Conservation (phyloP, 2,888 invertebrate species). For the Dioctria rufipes region DNA sequence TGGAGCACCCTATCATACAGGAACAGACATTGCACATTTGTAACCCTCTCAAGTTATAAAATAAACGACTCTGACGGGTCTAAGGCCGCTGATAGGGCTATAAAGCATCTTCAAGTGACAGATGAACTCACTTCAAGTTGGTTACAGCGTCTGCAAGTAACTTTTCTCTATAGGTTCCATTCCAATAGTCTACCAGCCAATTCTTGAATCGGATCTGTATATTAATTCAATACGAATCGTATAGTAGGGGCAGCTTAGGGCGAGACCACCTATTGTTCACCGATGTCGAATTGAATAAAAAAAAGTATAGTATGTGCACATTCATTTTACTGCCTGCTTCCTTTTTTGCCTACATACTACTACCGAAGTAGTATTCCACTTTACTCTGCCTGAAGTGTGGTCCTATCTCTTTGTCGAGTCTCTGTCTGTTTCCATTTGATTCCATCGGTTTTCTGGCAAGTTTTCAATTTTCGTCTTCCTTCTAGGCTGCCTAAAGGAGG, state of each 20-base stretch:
- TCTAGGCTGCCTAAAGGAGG: neutral
- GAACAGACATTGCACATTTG: constrained; percentile 31
- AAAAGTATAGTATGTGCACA: constrained; percentile 18
- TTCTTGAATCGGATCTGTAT: constrained; percentile 19
- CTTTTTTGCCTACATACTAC: no score
- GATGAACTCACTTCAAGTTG: constrained; percentile 41
- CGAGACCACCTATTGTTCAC: neutral
- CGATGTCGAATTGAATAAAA: neutral
- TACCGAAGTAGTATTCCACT: neutral
- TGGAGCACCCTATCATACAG: no score
- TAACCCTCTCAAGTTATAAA: constrained; percentile 37
- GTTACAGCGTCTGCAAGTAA: constrained; percentile 38
- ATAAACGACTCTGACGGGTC: constrained; percentile 26
- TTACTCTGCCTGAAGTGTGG: neutral
- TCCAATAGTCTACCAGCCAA: constrained; percentile 26
- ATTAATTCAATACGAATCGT: constrained; percentile 18
- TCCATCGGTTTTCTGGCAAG: constrained; percentile 20
- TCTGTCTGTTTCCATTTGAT: neutral
- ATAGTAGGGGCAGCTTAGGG: no score
- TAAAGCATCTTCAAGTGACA: constrained; percentile 42
- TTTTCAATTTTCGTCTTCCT: constrained; percentile 33
- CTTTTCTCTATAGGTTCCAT: neutral
- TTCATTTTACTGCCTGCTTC: constrained; percentile 15
- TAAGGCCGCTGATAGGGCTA: constrained; percentile 31
- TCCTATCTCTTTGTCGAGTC: neutral